Base-by-base conservation (phyloP, 2,888 invertebrate species). In the Chrysodeixis includens region DNA sequence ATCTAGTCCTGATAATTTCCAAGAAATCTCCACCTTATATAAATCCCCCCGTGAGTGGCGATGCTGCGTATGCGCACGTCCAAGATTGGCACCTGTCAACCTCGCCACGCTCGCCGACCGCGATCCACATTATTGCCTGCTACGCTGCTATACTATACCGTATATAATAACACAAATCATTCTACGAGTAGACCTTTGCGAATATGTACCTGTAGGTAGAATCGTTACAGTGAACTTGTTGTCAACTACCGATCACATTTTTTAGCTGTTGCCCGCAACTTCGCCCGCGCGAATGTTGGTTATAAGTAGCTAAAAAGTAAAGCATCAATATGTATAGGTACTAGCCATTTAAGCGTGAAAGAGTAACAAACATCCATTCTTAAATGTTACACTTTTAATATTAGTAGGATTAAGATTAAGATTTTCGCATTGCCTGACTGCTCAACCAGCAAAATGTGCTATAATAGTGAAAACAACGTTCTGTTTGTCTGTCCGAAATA, bases 1-100 rank as follows among this genome's bases (percentile, higher is more conserved):
- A n/a, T n/a, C n/a, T n/a, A n/a, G n/a, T n/a, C n/a, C n/a, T n/a
- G n/a, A n/a, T n/a, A n/a, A n/a, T n/a, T n/a, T n/a, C n/a, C n/a
- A n/a, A n/a, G n/a, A n/a, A n/a, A n/a, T 8, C 35, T 10, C 8
- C 9, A 60, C 26, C 20, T 35, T 1, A 1, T n/a, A 32, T 69
- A 66, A 59, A 26, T 68, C 78, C 79, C 46, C 62, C 74, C 64
- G 83, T 86, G 81, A 76, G 71, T 1, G 40, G 4, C 51, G 55
- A 62, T 74, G 58, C 68, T 67, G 79, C 77, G 81, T 86, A 84
- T 89, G 82, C 89, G 88, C 89, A 90, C 89, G 89, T 84, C 86
- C 83, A 83, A 93, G 93, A 94, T 93, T 94, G 93, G 92, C 94
- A 94, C 93, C 94, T 94, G 94, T 93, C 94, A 92, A 88, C 89